phyloP scores from a whole-genome alignment of 1,140 invertebrate genomes.

The Wasmannia auropunctata region DNA sequence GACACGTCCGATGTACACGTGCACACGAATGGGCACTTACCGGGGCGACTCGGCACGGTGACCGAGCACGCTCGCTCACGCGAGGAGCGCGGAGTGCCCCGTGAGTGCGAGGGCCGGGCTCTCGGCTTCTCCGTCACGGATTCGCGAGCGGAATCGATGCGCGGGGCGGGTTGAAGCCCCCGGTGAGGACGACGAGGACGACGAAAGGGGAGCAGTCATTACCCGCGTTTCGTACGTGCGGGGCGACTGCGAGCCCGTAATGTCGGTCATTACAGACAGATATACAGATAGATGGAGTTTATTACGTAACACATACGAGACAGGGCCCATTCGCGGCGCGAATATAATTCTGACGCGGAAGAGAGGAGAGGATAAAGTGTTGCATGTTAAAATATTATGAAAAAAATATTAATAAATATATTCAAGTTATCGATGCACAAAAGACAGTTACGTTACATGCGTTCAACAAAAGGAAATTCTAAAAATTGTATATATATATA shows the following conservation, averaged over 20 bases:
- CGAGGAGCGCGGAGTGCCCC: constrained; percentile 30
- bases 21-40: constrained; percentile 54
- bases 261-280: constrained; percentile 51
- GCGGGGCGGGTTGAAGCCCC: background rate
- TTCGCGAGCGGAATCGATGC: constrained; percentile 54
- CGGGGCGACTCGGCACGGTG: constrained; percentile 54
- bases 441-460: background rate
- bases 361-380: background rate
- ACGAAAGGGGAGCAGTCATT: constrained; percentile 37
- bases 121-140: constrained; percentile 52
- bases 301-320: constrained; percentile 33
- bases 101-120: constrained; percentile 6
- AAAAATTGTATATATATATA: background rate
- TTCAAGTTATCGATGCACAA: background rate
- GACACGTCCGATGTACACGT: constrained; percentile 14
- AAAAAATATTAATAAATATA: background rate
- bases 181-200: constrained; percentile 2
- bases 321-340: background rate
- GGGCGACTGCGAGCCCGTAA: constrained; percentile 10
- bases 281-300: constrained; percentile 45
- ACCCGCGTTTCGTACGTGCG: constrained; percentile 31
- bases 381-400: background rate
- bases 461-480: background rate
- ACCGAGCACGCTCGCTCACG: constrained; percentile 64
- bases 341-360: background rate